Base-by-base conservation (phyloP, 2,888 invertebrate species). In the Athripsodes cinereus region DNA sequence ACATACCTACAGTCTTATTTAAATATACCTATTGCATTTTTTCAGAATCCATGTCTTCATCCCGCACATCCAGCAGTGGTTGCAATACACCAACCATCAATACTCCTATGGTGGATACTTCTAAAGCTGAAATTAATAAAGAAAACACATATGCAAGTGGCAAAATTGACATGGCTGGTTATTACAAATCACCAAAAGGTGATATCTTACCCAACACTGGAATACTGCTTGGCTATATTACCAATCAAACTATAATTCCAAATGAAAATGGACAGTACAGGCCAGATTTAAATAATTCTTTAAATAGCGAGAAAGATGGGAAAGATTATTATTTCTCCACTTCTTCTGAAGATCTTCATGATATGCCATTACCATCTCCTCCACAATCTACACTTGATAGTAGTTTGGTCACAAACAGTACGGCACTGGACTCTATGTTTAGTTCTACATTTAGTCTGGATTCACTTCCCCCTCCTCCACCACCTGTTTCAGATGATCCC, bases 391-490 rank as follows among this genome's bases (percentile, higher is more conserved):
- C 22, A 13, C 34, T 21, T 31, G 46, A 31, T 87, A 1, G 89
- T 89, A 1, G 88, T 88, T 1, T 80, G 82, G 1, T 22, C 22
- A 47, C 22, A n/a, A 47, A 46, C 18, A 53, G 44, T 19, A 21
- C 50, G n/a, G 69, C 70, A 0, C 75, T 74, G 54, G 73, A 69
- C 22, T 61, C 66, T 5, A 83, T 90, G 78, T 86, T 89, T 69
- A 83, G 87, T 54, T 90, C 90, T 1, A 89, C 87, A 13, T 74
- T 89, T 11, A 90, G 90, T 21, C 71, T 90, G 44, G 90, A 91
- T 66, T 90, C 89, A n/a, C 72, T 90, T 59, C 90, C 89, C 0
- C 90, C 90, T 16, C 91, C 90, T 1, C 88, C 82, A 50, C 86
- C 86, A 44, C 86, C 86, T 3, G 75, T 75, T 61, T 62, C 50